phyloP scores from a whole-genome alignment of 2,888 invertebrate species.

The Sesia bembeciformis region DNA sequence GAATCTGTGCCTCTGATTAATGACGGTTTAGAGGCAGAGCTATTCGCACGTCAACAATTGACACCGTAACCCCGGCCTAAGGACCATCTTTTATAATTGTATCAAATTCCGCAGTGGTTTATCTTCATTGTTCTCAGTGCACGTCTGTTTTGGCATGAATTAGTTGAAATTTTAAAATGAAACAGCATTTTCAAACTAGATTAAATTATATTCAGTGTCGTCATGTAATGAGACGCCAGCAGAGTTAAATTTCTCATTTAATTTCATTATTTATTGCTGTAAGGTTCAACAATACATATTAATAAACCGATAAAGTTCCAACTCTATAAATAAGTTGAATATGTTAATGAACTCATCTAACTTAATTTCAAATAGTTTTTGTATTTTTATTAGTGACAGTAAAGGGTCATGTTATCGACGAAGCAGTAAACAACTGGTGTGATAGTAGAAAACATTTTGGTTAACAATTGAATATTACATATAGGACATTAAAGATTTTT shows the following conservation, averaged over 20 bases:
- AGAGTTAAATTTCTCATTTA: too few relatives aligned
- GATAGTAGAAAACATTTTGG: too few relatives aligned
- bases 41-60: slow-evolving; percentile 44
- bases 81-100: slow-evolving; percentile 34
- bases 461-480: too few relatives aligned
- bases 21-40: slow-evolving; percentile 38
- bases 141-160: too few relatives aligned
- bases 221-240: too few relatives aligned
- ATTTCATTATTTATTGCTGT: not conserved
- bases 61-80: slow-evolving; percentile 52
- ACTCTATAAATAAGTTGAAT: not conserved
- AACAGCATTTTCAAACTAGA: too few relatives aligned
- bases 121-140: not conserved
- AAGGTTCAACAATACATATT: not conserved
- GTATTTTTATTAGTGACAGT: not conserved
- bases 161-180: too few relatives aligned
- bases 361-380: not conserved
- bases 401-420: not conserved
- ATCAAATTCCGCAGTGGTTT: slow-evolving; percentile 3
- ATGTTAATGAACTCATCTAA: not conserved
- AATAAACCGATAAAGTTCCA: not conserved
- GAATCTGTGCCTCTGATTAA: slow-evolving; percentile 68
- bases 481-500: too few relatives aligned
- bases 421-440: not conserved
- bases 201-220: too few relatives aligned